Conservation (phyloP, 2,113 vertebrate species). For the Paracanthobrama guichenoti region DNA sequence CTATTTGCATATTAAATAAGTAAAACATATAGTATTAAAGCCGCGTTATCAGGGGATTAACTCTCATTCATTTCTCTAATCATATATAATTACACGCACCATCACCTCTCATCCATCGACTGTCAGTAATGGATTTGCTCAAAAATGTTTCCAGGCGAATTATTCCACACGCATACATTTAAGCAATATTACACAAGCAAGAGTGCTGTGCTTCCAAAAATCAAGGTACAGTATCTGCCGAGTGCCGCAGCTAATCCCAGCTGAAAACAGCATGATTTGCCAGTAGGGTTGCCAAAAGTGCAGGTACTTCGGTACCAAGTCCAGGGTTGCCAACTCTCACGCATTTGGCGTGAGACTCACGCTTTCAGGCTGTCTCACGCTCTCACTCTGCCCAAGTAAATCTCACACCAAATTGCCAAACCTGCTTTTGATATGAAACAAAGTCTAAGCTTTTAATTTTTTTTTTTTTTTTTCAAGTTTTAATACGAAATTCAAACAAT, state of each 20-base stretch:
- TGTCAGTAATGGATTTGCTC: slow-evolving; percentile 40
- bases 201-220: neutral
- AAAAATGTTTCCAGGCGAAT: slow-evolving; percentile 25
- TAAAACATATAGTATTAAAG: slow-evolving; percentile 20
- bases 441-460: too few relatives aligned
- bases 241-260: neutral
- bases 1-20: slow-evolving; percentile 52
- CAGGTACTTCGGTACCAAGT: too few relatives aligned
- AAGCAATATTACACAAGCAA: neutral
- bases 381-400: too few relatives aligned
- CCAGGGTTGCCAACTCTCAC: too few relatives aligned
- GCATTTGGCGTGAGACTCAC: too few relatives aligned
- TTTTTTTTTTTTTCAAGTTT: too few relatives aligned
- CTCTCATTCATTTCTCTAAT: slow-evolving; percentile 59
- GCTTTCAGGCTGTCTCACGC: too few relatives aligned
- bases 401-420: too few relatives aligned
- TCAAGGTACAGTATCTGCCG: neutral
- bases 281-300: too few relatives aligned
- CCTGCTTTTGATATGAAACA: too few relatives aligned
- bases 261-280: neutral
- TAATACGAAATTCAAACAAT: too few relatives aligned
- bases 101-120: slow-evolving; percentile 44
- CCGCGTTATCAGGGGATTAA: slow-evolving; percentile 52
- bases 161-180: neutral
- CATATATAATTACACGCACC: slow-evolving; percentile 69